Evolutionary conservation across 1,140 invertebrate genomes (phyloP), one percentile per base, ranked within the genome.

Genomic region (Pentalonia nigronervosa): DNA sequence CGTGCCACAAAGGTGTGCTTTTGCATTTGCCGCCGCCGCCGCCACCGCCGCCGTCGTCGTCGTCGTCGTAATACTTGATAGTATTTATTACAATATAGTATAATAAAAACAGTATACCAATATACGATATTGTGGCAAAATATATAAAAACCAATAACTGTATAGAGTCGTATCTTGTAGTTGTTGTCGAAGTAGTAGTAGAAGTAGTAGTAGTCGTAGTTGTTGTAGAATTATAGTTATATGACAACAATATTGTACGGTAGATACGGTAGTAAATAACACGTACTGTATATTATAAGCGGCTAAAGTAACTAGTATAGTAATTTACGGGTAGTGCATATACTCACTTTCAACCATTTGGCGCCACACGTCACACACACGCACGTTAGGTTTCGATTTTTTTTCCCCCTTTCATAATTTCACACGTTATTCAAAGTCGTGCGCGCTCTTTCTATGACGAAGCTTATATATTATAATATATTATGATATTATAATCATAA

Each of bases 321-420:
- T 47, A 47, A 30, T 87, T 25, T 47, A 47, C 41, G 84, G 47
- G 84, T n/a, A 86, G 60, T n/a, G 60, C 60, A 67, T 67, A 67
- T 30, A 21, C 34, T n/a, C 47, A 41, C 34, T 60, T 56, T 90
- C 34, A 45, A 9, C 88, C 50, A 53, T 90, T 90, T 41, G 34
- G 36, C 88, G 34, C 23, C 50, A 41, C 88, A 90, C 88, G 88
- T 90, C 88, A 56, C n/a, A 90, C 88, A 90, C 88, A 90, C 88
- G 88, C 88, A 45, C 88, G 21, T 87, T 34, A 36, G n/a, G 34
- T 56, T 90, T 90, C 89, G 53, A 90, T 90, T 90, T 67, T 89
- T 90, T 56, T 25, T n/a, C 89, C 53, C 48, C 88, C 4, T 89
- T 89, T 56, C 34, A 89, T 56, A 53, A 36, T 89, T 89, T 36